Conservation (phyloP, 2,797 vertebrate species). For the Lepilemur septentrionalis region DNA sequence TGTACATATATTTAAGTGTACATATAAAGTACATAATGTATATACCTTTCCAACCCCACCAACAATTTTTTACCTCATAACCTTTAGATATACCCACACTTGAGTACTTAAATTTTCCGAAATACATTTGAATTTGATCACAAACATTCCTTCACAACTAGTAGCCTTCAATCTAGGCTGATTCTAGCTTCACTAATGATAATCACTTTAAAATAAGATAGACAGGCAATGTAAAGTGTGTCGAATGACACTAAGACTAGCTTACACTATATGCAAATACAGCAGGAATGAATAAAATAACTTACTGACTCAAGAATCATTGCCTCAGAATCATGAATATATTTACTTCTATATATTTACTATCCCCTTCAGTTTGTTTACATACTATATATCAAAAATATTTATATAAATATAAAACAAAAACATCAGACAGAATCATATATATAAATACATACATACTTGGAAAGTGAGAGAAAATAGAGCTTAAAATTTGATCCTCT, state of each 20-base stretch:
- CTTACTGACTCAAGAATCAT: not conserved
- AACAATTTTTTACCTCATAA: not conserved
- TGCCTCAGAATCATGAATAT: not conserved
- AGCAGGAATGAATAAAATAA: not conserved
- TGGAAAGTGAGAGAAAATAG: not conserved
- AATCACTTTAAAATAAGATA: not conserved
- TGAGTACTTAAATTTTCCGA: not conserved
- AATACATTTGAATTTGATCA: not conserved
- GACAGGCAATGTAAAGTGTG: not conserved
- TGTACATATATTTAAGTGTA: too few species aligned
- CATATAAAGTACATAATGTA: not conserved
- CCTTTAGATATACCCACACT: not conserved
- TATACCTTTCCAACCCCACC: not conserved
- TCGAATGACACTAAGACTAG: not conserved
- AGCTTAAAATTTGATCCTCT: not conserved
- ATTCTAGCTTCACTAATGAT: not conserved
- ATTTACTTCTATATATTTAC: not conserved
- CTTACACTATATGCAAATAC: not conserved
- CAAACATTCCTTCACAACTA: not conserved
- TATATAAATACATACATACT: not conserved
- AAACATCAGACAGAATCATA: not conserved
- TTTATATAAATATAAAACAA: not conserved
- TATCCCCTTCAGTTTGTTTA: not conserved
- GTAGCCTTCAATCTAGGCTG: not conserved
- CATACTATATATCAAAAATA: not conserved